Evolutionary conservation across 92 coral and sea anemone species (phyloP), one percentile per base, ranked within the genome.

Genomic region (Siderastrea siderea): DNA sequence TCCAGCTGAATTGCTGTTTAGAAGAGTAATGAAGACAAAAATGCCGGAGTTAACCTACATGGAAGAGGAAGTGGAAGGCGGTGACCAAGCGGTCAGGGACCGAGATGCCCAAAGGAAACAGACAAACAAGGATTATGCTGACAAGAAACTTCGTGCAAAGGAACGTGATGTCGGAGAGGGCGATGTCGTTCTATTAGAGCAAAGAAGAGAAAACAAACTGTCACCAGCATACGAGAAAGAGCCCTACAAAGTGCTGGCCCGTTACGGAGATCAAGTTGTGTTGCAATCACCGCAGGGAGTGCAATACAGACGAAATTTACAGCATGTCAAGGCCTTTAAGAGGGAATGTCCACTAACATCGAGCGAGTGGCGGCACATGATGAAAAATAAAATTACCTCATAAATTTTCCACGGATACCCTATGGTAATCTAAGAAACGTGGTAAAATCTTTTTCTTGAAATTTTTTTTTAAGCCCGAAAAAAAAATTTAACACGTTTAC

Each of bases 191-290:
- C 65, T 87, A 72, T 67, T 93, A 17, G 87, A 89, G 82, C 86
- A 82, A 47, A 80, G 53, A 86, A 93, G 76, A 76, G 89, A 81
- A 51, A 93, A 93, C 82, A 86, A 93, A 74, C 70, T 93, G 75
- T 48, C 95, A 16, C 65, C 93, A 13, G 73, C 79, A 1, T 90
- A 81, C 58, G 93, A 82, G 75, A 78, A 77, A 51, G 58, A 77
- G 62, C 92, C 96, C 5, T 90, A 90, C 59, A 61, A 86, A 73
- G 83, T n/a, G n/a, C n/a, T 93, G 14, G 61, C 68, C 17, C 89
- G 86, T 8, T 62, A 75, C 26, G 91, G 91, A 3, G 91, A 89
- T 26, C 91, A 92, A 54, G 71, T 89, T 19, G 84, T 79, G 61
- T 7, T 88, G 60, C 17, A 19, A 17, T 92, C 93, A 19, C 53